A percentile compares a stretch with the other conserved stretches of the same genome.
Evolutionary conservation across 2,797 vertebrate genomes (phyloP).

Genomic region (Rhinichthys osculus): DNA sequence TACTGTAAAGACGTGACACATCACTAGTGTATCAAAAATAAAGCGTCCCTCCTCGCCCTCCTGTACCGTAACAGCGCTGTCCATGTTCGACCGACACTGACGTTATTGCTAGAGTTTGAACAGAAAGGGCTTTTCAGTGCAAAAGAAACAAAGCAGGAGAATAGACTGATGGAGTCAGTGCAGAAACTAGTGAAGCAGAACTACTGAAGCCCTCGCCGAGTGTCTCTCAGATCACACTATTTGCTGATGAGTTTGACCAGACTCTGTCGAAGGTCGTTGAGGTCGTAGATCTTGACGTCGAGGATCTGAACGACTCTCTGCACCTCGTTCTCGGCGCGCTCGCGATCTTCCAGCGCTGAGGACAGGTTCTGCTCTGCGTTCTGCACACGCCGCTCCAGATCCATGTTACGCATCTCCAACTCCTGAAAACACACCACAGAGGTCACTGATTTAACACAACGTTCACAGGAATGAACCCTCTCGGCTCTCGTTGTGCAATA

Average conservation of each 20-base stretch:
- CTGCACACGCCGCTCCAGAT: constrained; percentile 88
- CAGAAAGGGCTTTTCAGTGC: constrained; percentile 8
- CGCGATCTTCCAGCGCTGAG: constrained; percentile 81
- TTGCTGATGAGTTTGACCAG: constrained; percentile 90
- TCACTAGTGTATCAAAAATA: constrained; percentile 22
- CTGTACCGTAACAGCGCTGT: background rate
- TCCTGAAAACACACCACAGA: constrained; percentile 74
- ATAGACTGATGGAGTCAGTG: background rate
- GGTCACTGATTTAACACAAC: background rate
- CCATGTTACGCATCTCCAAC: constrained; percentile 85
- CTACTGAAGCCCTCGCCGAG: background rate
- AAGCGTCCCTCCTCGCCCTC: background rate
- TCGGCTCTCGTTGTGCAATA: background rate
- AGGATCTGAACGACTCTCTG: constrained; percentile 89
- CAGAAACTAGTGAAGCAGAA: background rate
- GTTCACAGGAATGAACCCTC: background rate
- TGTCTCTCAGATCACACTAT: constrained; percentile 63
- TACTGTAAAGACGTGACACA: background rate
- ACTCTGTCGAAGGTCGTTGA: constrained; percentile 92
- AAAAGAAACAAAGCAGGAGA: background rate
- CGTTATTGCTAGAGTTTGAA: constrained; percentile 16
- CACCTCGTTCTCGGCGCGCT: constrained; percentile 84
- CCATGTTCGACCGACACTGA: background rate
- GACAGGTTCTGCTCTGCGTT: constrained; percentile 83
- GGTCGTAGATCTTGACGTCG: constrained; percentile 94